Evolutionary conservation across 2,888 invertebrate genomes (phyloP), one percentile per base, ranked within the genome.

Genomic region (Dichetophora obliterata): DNA sequence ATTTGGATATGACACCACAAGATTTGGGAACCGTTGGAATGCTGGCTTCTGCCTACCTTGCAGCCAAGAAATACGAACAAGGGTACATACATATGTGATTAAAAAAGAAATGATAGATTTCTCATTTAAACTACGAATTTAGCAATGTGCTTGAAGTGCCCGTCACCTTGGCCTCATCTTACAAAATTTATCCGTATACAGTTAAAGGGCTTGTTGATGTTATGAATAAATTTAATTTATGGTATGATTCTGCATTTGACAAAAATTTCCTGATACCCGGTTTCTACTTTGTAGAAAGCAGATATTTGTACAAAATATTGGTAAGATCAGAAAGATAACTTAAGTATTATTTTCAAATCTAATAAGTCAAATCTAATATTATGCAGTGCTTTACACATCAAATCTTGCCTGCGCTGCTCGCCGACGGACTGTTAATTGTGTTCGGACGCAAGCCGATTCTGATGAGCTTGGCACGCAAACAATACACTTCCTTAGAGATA

Each of bases 1-100:
- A 78, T 9, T 63, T 88, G 72, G 87, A 87, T 52, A 76, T 86
- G 4, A 83, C 85, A n/a, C 87, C 88, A 3, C 83, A 84, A 77
- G 87, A 87, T 76, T 6, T 84, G 3, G 80, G 80, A 65, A 82
- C 84, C 14, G 87, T 85, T 72, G 70, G 78, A 9, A 76, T 87
- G 79, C 52, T 86, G 3, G 81, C 82, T 57, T 79, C 65, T 27
- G 75, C 76, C 0, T 2, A 27, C 0, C 72, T 72, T 16, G 70
- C 81, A 14, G 52, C 70, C 2, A n/a, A 65, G 6, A 16, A 71
- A 14, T 79, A 80, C 59, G 68, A 63, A 9, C 48, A 24, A 22
- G 37, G 61, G 4, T 57, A 24, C 6, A 57, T 61, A 54, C 16
- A 14, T 5, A 31, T n/a, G n/a, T n/a, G n/a, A n/a, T n/a, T n/a